Conservation (phyloP, 2,797 vertebrate species). For the Syngnathus acus region DNA sequence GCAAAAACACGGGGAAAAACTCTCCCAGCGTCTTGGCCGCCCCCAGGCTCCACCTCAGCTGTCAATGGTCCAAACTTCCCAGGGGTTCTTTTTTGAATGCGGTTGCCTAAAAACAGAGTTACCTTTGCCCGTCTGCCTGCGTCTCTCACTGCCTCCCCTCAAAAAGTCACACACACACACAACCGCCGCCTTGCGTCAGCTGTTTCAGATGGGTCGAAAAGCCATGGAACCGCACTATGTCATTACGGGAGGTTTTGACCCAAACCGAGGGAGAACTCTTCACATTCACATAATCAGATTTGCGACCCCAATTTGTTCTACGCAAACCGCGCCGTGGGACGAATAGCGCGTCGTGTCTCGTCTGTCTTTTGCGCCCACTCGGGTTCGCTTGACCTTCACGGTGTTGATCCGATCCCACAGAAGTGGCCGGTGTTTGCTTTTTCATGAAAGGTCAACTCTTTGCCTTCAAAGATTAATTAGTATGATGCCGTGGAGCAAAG, state of each 20-base stretch:
- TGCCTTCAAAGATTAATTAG: slow-evolving; percentile 48
- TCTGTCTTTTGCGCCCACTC: slow-evolving; percentile 19
- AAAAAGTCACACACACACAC: slow-evolving; percentile 53
- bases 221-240: slow-evolving; percentile 53
- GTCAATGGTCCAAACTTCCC: slow-evolving; percentile 57
- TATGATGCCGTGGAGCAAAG: slow-evolving; percentile 28
- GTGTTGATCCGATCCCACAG: slow-evolving; percentile 40
- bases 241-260: slow-evolving; percentile 44
- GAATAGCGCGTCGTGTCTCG: slow-evolving; percentile 23
- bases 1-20: slow-evolving; percentile 61
- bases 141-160: slow-evolving; percentile 43
- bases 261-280: not conserved
- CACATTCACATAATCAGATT: slow-evolving; percentile 15
- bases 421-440: slow-evolving; percentile 24
- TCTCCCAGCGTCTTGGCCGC: slow-evolving; percentile 48
- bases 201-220: slow-evolving; percentile 58
- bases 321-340: slow-evolving; percentile 29
- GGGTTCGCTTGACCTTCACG: slow-evolving; percentile 18
- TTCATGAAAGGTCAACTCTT: slow-evolving; percentile 31
- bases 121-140: slow-evolving; percentile 40
- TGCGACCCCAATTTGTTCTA: slow-evolving; percentile 30
- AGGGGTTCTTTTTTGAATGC: slow-evolving; percentile 52
- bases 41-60: slow-evolving; percentile 57
- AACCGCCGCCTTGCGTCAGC: slow-evolving; percentile 60
- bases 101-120: slow-evolving; percentile 48